Percentiles rank a stretch among this genome's conserved stretches.
These are phyloP conservation scores for Chymomyza amoena DNA, from an alignment of 2,888 invertebrate species.

Conservation along the genomic window DNA sequence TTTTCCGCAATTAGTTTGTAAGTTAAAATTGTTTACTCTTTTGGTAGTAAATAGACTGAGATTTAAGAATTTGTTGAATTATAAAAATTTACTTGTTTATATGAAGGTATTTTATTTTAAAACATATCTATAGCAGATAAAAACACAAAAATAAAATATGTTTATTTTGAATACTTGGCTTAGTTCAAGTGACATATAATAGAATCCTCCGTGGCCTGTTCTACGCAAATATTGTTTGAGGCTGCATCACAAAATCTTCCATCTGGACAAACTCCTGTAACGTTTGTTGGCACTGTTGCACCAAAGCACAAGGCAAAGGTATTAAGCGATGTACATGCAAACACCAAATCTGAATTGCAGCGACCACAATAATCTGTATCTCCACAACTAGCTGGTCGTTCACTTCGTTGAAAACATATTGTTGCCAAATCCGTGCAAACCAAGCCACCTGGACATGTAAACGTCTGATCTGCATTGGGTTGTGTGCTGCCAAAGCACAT, in stretches of 20 bases:
- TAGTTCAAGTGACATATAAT: constrained; percentile 40
- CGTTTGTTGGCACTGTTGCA: constrained; percentile 51
- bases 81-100: too few relatives aligned
- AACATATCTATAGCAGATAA: too few relatives aligned
- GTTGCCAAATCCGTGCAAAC: constrained; percentile 67
- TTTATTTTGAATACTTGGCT: background rate
- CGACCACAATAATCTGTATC: constrained; percentile 69
- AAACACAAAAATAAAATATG: too few relatives aligned
- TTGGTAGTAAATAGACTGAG: too few relatives aligned
- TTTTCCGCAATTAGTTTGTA: background rate
- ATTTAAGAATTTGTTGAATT: too few relatives aligned
- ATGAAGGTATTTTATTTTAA: too few relatives aligned
- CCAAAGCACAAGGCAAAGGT: constrained; percentile 76
- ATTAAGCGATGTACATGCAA: constrained; percentile 70
- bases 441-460: constrained; percentile 67
- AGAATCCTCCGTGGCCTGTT: constrained; percentile 34
- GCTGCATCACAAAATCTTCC: constrained; percentile 68
- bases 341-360: constrained; percentile 65
- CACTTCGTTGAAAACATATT: constrained; percentile 73
- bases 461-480: constrained; percentile 60
- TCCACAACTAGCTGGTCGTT: constrained; percentile 69
- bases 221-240: constrained; percentile 60
- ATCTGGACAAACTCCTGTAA: constrained; percentile 65
- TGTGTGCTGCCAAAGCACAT: constrained; percentile 63
- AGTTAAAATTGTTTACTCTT: background rate